Conservation (phyloP, 1,140 invertebrate genomes). For the Dendroctonus valens region DNA sequence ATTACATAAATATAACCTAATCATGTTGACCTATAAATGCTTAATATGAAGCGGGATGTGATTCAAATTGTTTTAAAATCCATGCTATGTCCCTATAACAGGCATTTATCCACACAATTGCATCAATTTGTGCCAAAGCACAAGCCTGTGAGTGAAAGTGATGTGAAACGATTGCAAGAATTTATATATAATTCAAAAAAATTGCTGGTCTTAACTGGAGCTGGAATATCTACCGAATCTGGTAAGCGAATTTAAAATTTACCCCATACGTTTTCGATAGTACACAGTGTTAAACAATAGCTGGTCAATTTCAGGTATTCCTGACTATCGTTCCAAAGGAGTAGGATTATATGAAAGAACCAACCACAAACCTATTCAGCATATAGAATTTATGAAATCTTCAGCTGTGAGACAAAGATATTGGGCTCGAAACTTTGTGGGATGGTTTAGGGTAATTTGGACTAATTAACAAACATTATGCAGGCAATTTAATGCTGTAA, state of each 20-base stretch:
- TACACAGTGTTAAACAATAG: too few species aligned
- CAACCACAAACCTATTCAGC: constrained; percentile 78
- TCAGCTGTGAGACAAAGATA: constrained; percentile 74
- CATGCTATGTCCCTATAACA: constrained; percentile 5
- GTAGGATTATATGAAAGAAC: constrained; percentile 89
- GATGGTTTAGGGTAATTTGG: constrained; percentile 66
- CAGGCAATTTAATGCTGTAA: not conserved
- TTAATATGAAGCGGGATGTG: not conserved
- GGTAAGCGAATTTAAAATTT: constrained; percentile 48
- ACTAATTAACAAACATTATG: not conserved
- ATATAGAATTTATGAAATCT: constrained; percentile 80
- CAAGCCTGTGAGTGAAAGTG: constrained; percentile 58
- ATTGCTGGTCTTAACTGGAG: constrained; percentile 81
- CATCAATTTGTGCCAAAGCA: constrained; percentile 69
- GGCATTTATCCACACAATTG: constrained; percentile 13
- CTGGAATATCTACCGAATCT: constrained; percentile 93
- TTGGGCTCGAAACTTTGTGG: constrained; percentile 94
- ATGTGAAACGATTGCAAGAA: constrained; percentile 62
- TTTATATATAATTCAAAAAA: constrained; percentile 64
- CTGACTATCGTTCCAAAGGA: constrained; percentile 89
- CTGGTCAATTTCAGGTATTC: constrained; percentile 67
- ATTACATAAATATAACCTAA: not conserved
- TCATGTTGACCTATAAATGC: not conserved
- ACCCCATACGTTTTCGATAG: too few species aligned
- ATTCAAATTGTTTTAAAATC: not conserved